Percentiles rank a stretch among this genome's conserved stretches.
Conservation (phyloP, 1,140 invertebrate species). For the Panulirus ornatus region DNA sequence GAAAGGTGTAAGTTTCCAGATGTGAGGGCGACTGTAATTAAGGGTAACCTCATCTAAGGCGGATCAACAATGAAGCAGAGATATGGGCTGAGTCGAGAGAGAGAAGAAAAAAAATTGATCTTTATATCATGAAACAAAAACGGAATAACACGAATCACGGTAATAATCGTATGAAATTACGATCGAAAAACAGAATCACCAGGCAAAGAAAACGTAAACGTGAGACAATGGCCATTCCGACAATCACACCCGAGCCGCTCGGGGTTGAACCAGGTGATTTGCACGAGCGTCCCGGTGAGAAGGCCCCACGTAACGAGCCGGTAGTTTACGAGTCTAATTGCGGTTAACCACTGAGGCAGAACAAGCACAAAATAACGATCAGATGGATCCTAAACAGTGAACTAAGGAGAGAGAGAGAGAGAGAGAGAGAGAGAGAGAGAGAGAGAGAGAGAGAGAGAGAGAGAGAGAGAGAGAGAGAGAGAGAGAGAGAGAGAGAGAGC, state of each 20-base stretch:
- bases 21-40: background rate
- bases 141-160: background rate
- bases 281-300: background rate
- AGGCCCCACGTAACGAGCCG: background rate
- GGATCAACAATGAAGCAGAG: background rate
- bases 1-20: background rate
- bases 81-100: background rate
- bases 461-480: conserved; percentile 22
- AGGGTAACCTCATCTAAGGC: background rate
- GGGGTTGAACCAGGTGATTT: background rate
- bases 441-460: conserved; percentile 1
- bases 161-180: conserved; percentile 2
- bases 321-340: conserved; percentile 24
- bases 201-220: background rate
- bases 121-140: background rate
- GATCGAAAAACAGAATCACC: background rate
- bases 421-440: background rate
- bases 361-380: conserved; percentile 19
- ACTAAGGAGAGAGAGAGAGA: background rate
- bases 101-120: background rate
- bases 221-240: background rate
- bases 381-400: background rate
- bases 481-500: background rate
- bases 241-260: background rate
- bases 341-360: conserved; percentile 17